Conservation (phyloP, 2,113 vertebrate genomes). For the Antechinus stuartii region DNA sequence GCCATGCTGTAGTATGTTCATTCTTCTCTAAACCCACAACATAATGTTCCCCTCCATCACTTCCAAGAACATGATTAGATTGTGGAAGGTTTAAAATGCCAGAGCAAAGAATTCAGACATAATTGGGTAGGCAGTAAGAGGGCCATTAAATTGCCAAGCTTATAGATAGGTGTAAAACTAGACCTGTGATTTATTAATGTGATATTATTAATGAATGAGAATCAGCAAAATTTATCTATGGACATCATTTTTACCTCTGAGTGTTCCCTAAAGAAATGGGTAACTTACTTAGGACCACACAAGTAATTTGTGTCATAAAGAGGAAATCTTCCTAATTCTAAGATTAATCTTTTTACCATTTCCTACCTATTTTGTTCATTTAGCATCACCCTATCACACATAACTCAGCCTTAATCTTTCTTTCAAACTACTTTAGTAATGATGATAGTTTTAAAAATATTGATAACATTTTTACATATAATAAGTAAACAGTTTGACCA, state of each 20-base stretch:
- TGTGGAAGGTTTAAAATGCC: neutral
- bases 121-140: neutral
- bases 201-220: neutral
- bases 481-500: no score
- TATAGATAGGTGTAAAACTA: neutral
- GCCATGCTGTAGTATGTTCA: neutral
- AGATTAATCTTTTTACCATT: neutral
- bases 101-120: neutral
- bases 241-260: neutral
- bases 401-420: no score
- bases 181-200: no score
- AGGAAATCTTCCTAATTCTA: neutral
- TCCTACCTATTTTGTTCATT: no score
- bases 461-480: no score
- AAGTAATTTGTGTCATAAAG: neutral
- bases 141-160: neutral
- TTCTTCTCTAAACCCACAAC: neutral
- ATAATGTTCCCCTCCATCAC: neutral
- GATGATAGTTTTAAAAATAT: no score
- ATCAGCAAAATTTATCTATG: neutral
- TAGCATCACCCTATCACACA: no score
- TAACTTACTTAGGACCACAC: neutral
- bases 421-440: no score
- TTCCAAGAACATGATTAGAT: neutral
- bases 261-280: neutral